phyloP scores from a whole-genome alignment of 2,797 vertebrate species.

The Prunella strophiata region DNA sequence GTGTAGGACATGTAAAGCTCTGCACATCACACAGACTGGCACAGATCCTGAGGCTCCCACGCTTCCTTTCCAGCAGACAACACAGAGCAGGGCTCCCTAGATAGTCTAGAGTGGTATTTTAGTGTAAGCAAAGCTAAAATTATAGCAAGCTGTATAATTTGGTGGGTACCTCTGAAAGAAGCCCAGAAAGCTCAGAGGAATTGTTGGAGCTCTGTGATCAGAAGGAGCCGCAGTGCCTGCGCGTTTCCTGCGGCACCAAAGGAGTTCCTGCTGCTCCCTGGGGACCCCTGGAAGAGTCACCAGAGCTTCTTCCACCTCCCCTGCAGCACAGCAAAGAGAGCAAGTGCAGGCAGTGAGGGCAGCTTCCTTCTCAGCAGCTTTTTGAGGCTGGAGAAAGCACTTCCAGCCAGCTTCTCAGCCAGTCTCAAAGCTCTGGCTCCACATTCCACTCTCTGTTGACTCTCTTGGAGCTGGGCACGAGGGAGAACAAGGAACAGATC shows the following conservation, averaged over 20 bases:
- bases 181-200: neutral
- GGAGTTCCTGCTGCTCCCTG: fast-evolving
- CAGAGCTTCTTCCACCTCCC: neutral
- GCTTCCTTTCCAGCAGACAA: neutral
- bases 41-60: neutral
- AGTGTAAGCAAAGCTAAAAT: slow-evolving; percentile 2
- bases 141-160: neutral
- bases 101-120: neutral
- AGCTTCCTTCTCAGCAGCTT: neutral
- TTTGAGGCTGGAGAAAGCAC: neutral
- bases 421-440: neutral
- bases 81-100: neutral
- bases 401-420: neutral
- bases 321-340: neutral
- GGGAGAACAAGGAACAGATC: neutral
- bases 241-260: fast-evolving
- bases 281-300: neutral
- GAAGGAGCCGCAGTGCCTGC: fast-evolving
- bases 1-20: neutral
- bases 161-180: neutral
- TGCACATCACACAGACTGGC: neutral
- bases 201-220: neutral
- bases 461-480: neutral
- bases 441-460: neutral
- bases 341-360: neutral